Percentiles rank a stretch among this genome's conserved stretches.
These are phyloP conservation scores for Arge pagana DNA, from an alignment of 2,888 invertebrate genomes.

Conservation along the genomic window DNA sequence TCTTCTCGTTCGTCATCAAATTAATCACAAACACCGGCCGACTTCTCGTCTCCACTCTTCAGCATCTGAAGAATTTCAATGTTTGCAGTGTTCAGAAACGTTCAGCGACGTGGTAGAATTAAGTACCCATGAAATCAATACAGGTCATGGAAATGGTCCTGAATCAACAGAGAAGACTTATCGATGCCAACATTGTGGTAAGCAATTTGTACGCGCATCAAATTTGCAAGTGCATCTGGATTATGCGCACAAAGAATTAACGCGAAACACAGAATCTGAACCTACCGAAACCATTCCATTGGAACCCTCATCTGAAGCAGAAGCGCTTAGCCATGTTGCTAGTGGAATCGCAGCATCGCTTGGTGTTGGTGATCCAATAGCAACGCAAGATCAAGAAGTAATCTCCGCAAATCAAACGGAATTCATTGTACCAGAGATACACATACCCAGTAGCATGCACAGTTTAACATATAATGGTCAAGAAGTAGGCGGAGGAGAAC, in stretches of 20 bases:
- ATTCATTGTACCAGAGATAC: conserved; percentile 45
- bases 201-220: conserved; percentile 70
- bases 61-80: conserved; percentile 41
- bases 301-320: conserved; percentile 63
- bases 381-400: conserved; percentile 64
- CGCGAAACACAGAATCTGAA: conserved; percentile 26
- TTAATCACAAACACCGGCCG: conserved; percentile 63
- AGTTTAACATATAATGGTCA: conserved; percentile 52
- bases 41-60: conserved; percentile 33
- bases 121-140: conserved; percentile 47
- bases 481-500: conserved; percentile 50
- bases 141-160: conserved; percentile 40
- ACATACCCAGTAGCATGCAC: conserved; percentile 33
- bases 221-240: conserved; percentile 76
- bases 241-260: conserved; percentile 66
- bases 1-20: conserved; percentile 72
- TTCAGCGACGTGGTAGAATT: conserved; percentile 45
- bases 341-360: conserved; percentile 65
- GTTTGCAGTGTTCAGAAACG: conserved; percentile 43
- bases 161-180: conserved; percentile 51
- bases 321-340: conserved; percentile 63
- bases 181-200: conserved; percentile 76
- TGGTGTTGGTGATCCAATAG: conserved; percentile 61
- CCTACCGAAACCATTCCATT: conserved; percentile 41
- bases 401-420: conserved; percentile 36